Percentiles rank a stretch among this genome's conserved stretches.
phyloP scores from a whole-genome alignment of 2,797 vertebrate genomes.

The Urophycis tenuis region DNA sequence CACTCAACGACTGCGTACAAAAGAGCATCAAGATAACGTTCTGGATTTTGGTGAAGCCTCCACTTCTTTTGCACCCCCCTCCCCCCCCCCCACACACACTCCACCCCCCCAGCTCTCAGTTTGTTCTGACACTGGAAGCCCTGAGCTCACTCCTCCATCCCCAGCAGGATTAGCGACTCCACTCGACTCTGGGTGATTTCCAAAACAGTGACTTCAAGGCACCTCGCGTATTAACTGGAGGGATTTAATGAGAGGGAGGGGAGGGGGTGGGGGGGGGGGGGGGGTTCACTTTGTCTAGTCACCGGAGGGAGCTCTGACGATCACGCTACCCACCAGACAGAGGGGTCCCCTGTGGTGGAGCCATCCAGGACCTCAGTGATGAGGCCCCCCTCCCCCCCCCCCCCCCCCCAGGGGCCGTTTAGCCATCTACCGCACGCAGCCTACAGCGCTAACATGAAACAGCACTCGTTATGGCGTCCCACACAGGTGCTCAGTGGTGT shows the following conservation, averaged over 20 bases:
- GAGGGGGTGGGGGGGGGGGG: too few species aligned
- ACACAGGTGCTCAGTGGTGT: constrained; percentile 1
- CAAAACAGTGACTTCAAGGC: constrained; percentile 58
- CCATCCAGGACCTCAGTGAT: not conserved
- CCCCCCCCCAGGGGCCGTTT: too few species aligned
- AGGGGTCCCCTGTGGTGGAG: not conserved
- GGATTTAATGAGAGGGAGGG: constrained; percentile 40
- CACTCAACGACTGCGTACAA: not conserved
- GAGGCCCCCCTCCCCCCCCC: too few species aligned
- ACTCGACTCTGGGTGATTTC: constrained; percentile 54
- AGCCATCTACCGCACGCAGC: not conserved
- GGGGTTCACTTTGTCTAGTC: constrained; percentile 23
- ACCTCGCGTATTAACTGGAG: constrained; percentile 54
- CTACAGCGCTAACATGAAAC: not conserved
- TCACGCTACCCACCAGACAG: constrained; percentile 15
- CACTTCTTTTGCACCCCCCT: too few species aligned
- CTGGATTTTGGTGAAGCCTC: not conserved
- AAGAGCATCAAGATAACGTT: constrained; percentile 30
- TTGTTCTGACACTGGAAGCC: constrained; percentile 36
- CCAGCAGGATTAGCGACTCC: constrained; percentile 51
- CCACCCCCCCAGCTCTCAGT: constrained; percentile 43
- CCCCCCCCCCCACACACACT: too few species aligned
- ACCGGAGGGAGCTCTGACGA: constrained; percentile 30
- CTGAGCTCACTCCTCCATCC: constrained; percentile 38
- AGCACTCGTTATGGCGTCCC: constrained; percentile 11